Percentiles rank a stretch among this genome's conserved stretches.
These are phyloP conservation scores for Nannoperca australis DNA, from an alignment of 2,797 vertebrate species.

Conservation along the genomic window DNA sequence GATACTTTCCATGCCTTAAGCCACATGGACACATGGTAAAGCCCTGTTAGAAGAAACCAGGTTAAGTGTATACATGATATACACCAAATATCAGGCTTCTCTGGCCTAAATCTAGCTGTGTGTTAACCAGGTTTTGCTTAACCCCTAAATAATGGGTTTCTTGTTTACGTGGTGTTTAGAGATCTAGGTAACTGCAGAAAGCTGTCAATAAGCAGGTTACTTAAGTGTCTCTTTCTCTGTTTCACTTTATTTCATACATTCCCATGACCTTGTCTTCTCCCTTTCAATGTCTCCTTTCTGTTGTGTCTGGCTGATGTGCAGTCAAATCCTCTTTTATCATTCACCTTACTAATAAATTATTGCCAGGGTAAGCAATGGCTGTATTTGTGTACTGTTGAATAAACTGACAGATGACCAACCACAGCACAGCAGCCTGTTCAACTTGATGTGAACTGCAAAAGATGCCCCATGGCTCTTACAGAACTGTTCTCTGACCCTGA, in stretches of 20 bases:
- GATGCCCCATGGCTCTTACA: constrained; percentile 31
- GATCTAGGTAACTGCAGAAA: not conserved
- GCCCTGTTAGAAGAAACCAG: not conserved
- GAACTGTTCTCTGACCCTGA: constrained; percentile 39
- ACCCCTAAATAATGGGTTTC: not conserved
- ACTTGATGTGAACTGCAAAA: constrained; percentile 24
- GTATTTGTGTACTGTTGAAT: constrained; percentile 1
- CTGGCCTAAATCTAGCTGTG: not conserved
- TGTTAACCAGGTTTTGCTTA: constrained; percentile 9
- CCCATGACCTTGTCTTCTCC: constrained; percentile 6
- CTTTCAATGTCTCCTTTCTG: not conserved
- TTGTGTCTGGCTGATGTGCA: not conserved
- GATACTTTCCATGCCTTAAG: not conserved
- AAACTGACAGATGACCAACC: constrained; percentile 23
- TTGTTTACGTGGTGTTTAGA: not conserved
- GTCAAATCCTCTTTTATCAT: constrained; percentile 26
- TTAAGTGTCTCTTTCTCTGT: not conserved
- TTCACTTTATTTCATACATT: not conserved
- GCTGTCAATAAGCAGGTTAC: not conserved
- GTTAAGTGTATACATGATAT: not conserved
- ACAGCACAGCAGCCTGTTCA: constrained; percentile 21
- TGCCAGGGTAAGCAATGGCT: not conserved
- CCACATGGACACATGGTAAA: not conserved
- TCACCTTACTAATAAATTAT: constrained; percentile 14
- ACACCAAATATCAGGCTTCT: constrained; percentile 6